phyloP scores from a whole-genome alignment of 2,888 invertebrate species.

The Pseudanteris insignis region DNA sequence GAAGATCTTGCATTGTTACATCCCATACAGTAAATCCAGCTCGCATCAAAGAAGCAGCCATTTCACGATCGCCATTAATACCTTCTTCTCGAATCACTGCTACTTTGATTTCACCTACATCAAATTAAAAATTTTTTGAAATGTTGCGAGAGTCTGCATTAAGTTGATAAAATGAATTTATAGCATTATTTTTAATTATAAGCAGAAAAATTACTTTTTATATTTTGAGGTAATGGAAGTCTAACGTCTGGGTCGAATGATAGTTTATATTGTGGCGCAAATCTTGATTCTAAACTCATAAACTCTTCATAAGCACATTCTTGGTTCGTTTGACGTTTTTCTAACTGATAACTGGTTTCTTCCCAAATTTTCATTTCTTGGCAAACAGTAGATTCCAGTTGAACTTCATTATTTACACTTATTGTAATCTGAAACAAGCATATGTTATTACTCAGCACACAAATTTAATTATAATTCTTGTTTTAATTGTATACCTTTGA shows the following conservation, averaged over 20 bases:
- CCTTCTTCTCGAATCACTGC: conserved; percentile 97
- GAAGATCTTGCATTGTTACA: conserved; percentile 91
- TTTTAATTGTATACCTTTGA: conserved; percentile 72
- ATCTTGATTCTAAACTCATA: conserved; percentile 74
- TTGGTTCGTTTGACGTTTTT: conserved; percentile 83
- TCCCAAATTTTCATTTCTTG: conserved; percentile 89
- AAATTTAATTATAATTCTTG: no score
- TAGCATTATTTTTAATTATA: background rate
- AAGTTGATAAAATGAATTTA: background rate
- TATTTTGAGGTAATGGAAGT: conserved; percentile 27
- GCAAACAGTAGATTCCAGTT: conserved; percentile 74
- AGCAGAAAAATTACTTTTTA: conserved; percentile 9
- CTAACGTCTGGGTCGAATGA: conserved; percentile 74
- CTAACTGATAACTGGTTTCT: conserved; percentile 91
- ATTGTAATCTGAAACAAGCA: no score
- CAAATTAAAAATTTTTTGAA: no score
- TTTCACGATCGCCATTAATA: conserved; percentile 96
- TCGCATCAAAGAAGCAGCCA: conserved; percentile 88
- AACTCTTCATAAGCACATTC: conserved; percentile 84
- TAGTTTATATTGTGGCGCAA: conserved; percentile 77
- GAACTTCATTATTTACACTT: conserved; percentile 69
- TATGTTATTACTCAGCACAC: no score
- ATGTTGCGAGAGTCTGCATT: no score
- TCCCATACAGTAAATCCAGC: conserved; percentile 94
- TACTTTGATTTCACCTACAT: conserved; percentile 69